Percentiles rank a stretch among this genome's conserved stretches.
Conservation (phyloP, 1,140 invertebrate genomes). For the Hylyphantes graminicola region DNA sequence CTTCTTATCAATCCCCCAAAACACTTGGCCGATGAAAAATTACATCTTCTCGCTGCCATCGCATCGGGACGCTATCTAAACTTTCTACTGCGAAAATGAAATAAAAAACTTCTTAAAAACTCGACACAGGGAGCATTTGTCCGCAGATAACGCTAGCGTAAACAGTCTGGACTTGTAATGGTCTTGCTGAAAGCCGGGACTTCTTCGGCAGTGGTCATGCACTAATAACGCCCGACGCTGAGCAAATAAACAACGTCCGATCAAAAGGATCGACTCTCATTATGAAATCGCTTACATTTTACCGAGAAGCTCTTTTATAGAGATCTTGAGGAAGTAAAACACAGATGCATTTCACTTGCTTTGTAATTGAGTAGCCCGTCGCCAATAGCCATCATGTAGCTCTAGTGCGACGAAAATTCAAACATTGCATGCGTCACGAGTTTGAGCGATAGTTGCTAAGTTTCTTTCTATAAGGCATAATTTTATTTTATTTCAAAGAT, state of each 20-base stretch:
- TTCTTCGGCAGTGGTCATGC: constrained; percentile 27
- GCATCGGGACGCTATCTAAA: constrained; percentile 5
- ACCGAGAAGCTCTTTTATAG: constrained; percentile 19
- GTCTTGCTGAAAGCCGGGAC: constrained; percentile 28
- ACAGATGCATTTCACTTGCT: no score
- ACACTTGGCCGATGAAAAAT: constrained; percentile 35
- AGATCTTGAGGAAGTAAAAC: neutral
- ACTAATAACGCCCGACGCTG: constrained; percentile 43
- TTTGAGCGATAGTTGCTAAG: no score
- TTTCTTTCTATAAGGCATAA: no score
- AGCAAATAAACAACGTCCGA: constrained; percentile 53
- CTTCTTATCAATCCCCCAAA: no score
- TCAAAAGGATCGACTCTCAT: constrained; percentile 42
- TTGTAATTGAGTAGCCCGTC: no score
- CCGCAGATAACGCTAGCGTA: constrained; percentile 40
- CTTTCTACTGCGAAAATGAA: neutral
- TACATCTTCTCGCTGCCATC: constrained; percentile 37
- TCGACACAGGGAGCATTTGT: constrained; percentile 49
- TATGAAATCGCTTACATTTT: constrained; percentile 9
- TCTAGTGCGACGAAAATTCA: no score
- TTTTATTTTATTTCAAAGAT: no score
- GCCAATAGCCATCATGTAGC: no score
- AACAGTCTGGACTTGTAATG: constrained; percentile 47
- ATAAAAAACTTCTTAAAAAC: constrained; percentile 11
- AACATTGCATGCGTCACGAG: no score